Evolutionary conservation across 1,140 invertebrate species (phyloP).

Genomic region (Atopsyche davidsoni): DNA sequence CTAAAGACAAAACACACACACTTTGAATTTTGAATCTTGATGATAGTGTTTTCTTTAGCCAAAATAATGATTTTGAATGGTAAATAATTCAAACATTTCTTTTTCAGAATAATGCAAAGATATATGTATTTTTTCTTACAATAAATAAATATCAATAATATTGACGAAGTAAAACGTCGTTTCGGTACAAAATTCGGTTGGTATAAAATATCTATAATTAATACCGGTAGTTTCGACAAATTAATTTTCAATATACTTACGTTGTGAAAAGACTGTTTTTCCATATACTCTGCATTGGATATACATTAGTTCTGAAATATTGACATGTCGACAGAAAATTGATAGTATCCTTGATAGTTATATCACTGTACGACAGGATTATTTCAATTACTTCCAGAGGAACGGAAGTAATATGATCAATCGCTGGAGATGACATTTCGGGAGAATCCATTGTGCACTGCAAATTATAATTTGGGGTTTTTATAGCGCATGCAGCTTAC

Average conservation of each 20-base stretch:
- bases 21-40: too few species aligned
- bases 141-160: not conserved
- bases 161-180: not conserved
- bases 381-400: constrained; percentile 20
- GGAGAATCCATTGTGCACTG: too few species aligned
- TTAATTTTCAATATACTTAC: constrained; percentile 8
- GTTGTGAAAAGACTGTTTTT: constrained; percentile 14
- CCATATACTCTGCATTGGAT: constrained; percentile 11
- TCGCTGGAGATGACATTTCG: not conserved
- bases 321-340: constrained; percentile 13
- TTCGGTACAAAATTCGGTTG: not conserved
- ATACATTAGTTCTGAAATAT: constrained; percentile 8
- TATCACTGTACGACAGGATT: constrained; percentile 5
- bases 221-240: not conserved
- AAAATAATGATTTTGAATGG: not conserved
- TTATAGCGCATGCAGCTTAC: too few species aligned
- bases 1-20: too few species aligned
- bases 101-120: too few species aligned
- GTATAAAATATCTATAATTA: constrained; percentile 1
- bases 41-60: not conserved
- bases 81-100: not conserved
- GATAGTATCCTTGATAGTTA: constrained; percentile 8
- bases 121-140: too few species aligned
- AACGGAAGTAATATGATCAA: not conserved
- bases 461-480: too few species aligned